Evolutionary conservation across 2,113 vertebrate genomes (phyloP), one percentile per base, ranked within the genome.

Genomic region (Acrocephalus kingi): DNA sequence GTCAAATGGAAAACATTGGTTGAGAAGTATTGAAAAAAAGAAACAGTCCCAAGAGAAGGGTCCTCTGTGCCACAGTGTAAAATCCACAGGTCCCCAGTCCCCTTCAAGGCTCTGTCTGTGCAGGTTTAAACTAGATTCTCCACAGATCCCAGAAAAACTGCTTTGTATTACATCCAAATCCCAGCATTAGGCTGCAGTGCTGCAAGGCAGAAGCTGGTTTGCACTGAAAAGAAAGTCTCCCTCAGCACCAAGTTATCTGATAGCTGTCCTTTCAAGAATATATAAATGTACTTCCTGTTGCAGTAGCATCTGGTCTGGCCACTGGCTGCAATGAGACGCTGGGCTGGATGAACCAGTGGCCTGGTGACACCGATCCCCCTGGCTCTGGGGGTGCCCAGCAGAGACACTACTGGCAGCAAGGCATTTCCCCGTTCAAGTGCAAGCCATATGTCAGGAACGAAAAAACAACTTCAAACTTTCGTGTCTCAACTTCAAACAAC

Each of bases 1-100:
- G 81, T 94, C 74, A 85, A 76, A 94, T 77, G 89, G 92, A 97
- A 96, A 95, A 90, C 49, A 41, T 1, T 12, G 31, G 91, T 79
- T 73, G 59, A 77, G 48, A 81, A 89, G 56, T n/a, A 76, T 0
- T 62, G 51, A 86, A 93, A 68, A 87, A 93, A 80, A 15, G 76
- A 90, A 91, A 45, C 1, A 54, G 52, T 61, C 79, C 28, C 52
- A 43, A 48, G 59, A 69, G 74, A 93, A 51, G 41, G 45, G 54
- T 59, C 15, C 24, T 67, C 75, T 90, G 33, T 88, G 74, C 31
- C 74, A 77, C 74, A 72, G 48, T 6, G 37, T 55, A 82, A 82
- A 95, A 84, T 75, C 87, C 68, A 88, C 55, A 59, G 71, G 63
- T 82, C 87, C 20, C 5, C 68, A 31, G 1, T 17, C 35, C 89